Evolutionary conservation across 2,113 vertebrate genomes (phyloP), one percentile per base, ranked within the genome.

Genomic region (Rhinichthys klamathensis): DNA sequence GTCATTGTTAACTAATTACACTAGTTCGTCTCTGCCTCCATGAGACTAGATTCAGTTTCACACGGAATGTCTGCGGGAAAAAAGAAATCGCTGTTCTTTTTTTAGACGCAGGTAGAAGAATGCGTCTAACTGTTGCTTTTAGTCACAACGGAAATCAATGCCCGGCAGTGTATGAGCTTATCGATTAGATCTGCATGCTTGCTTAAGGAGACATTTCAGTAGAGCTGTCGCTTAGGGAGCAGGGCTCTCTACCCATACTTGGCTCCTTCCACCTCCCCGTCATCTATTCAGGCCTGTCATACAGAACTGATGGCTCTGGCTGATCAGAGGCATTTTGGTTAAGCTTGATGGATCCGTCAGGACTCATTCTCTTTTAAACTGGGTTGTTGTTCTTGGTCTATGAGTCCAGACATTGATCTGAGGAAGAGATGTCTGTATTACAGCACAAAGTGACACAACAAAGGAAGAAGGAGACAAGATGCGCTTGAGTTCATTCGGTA

Each of bases 111-210:
- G 65, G 82, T 84, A 70, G 38, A 65, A 61, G 63, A 70, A 83
- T 73, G 65, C 10, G n/a, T 73, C 41, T 84, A 70, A 75, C 56
- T 41, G 77, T 74, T 44, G 27, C 56, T 73, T 63, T 63, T 61
- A 49, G 58, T 12, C 69, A 41, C 51, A 75, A 23, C 25, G 58
- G 61, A 86, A 82, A 86, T 86, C 85, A 75, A 82, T 75, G 56
- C 16, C 6, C 21, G 23, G 80, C 60, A 63, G 78, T 51, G 69
- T 27, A 81, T 73, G 84, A 72, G 65, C 54, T 80, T 75, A 81
- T 75, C 18, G 85, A 86, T 72, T 74, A 41, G 41, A 80, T 74
- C 69, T 75, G 69, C 79, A 82, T 67, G 79, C 78, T 65, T 82
- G 69, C 58, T 82, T 65, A 75, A 63, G 85, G 30, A 82, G 70